Conservation (phyloP, 2,113 vertebrate species). For the Tyrannus savana region DNA sequence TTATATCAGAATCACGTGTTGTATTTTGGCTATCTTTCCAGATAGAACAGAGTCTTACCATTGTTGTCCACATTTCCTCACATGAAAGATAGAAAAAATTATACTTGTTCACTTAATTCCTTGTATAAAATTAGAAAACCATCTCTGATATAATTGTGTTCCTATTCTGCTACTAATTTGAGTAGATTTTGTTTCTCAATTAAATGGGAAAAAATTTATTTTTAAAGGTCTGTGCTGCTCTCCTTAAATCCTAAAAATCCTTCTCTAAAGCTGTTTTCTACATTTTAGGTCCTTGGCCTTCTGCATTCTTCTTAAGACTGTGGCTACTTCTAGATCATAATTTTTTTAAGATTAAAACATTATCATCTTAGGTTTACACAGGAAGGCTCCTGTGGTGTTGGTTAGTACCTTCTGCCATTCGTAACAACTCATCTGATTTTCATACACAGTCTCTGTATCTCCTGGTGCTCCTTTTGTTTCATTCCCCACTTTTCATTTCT, state of each 20-base stretch:
- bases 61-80: neutral
- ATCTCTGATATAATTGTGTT: neutral
- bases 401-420: neutral
- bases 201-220: neutral
- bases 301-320: neutral
- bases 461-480: neutral
- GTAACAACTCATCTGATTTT: neutral
- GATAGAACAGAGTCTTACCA: neutral
- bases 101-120: neutral
- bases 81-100: neutral
- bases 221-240: neutral
- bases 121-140: neutral
- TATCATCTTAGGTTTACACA: neutral
- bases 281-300: neutral
- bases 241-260: neutral
- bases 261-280: neutral
- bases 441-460: neutral
- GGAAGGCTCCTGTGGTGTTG: neutral
- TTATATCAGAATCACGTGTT: neutral
- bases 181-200: neutral
- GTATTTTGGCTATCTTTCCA: neutral
- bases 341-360: rapidly evolving
- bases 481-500: neutral
- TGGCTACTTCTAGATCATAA: neutral
- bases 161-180: neutral